phyloP scores from a whole-genome alignment of 2,113 vertebrate species.

The Gymnogyps californianus region DNA sequence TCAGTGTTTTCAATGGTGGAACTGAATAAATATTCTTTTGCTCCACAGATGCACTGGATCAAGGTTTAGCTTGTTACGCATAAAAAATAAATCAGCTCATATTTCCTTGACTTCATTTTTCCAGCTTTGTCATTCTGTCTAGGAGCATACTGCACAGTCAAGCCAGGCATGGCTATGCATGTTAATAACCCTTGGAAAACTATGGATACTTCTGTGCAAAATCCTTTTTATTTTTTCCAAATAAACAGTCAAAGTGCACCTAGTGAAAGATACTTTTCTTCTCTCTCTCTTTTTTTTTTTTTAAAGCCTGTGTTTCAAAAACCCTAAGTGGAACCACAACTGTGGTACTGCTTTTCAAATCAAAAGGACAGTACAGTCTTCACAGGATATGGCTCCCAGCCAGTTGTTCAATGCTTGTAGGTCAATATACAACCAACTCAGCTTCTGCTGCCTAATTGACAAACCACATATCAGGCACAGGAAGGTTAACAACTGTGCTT shows the following conservation, averaged over 20 bases:
- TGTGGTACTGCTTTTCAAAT: slow-evolving; percentile 76
- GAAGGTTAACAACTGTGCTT: slow-evolving; percentile 61
- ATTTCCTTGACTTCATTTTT: slow-evolving; percentile 62
- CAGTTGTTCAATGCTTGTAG: slow-evolving; percentile 69
- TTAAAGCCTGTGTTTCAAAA: slow-evolving; percentile 54
- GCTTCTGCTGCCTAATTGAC: slow-evolving; percentile 69
- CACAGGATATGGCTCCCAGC: slow-evolving; percentile 70
- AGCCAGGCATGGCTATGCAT: slow-evolving; percentile 37
- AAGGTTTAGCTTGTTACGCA: slow-evolving; percentile 38
- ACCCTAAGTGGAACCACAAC: slow-evolving; percentile 63
- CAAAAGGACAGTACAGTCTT: slow-evolving; percentile 60
- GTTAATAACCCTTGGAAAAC: slow-evolving; percentile 59
- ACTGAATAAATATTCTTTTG: slow-evolving; percentile 42
- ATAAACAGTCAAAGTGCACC: slow-evolving; percentile 51
- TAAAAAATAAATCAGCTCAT: slow-evolving; percentile 58
- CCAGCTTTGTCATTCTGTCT: slow-evolving; percentile 65
- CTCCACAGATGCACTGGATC: slow-evolving; percentile 44
- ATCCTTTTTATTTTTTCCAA: slow-evolving; percentile 12
- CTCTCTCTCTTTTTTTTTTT: neutral
- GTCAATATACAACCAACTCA: slow-evolving; percentile 60
- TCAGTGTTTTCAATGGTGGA: neutral
- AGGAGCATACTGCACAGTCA: slow-evolving; percentile 29
- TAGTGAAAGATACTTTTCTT: slow-evolving; percentile 63
- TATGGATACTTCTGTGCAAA: slow-evolving; percentile 48
- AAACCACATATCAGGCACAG: slow-evolving; percentile 69